These are phyloP conservation scores for Platysternon megacephalum DNA, from an alignment of 2,113 vertebrate genomes.

Conservation along the genomic window DNA sequence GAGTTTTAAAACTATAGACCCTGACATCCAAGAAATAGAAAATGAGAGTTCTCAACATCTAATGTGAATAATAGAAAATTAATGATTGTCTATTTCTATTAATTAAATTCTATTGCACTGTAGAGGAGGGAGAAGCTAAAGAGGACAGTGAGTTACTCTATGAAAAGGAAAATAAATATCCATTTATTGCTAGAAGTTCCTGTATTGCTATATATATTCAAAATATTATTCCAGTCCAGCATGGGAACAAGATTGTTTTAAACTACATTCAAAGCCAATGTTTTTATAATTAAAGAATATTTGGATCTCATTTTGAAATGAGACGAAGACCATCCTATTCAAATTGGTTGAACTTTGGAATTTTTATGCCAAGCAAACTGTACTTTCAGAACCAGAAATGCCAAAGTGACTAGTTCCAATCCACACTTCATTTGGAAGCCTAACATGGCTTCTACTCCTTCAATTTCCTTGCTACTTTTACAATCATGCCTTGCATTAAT, in stretches of 20 bases:
- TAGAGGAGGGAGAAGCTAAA: background rate
- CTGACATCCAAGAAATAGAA: constrained; percentile 1
- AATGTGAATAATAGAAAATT: constrained; percentile 19
- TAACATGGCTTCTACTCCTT: constrained; percentile 63
- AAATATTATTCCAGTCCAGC: constrained; percentile 48
- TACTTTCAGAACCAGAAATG: constrained; percentile 59
- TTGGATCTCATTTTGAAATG: constrained; percentile 71
- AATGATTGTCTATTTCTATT: constrained; percentile 27
- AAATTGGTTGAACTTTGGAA: constrained; percentile 30
- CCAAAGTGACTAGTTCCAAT: constrained; percentile 57
- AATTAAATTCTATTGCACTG: background rate
- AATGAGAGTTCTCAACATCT: constrained; percentile 10
- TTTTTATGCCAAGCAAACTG: constrained; percentile 47
- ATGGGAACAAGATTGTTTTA: constrained; percentile 49
- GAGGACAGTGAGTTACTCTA: constrained; percentile 14
- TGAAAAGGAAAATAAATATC: constrained; percentile 18
- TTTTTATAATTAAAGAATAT: constrained; percentile 73
- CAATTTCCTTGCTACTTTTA: constrained; percentile 73
- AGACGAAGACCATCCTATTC: constrained; percentile 60
- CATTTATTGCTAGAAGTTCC: constrained; percentile 8
- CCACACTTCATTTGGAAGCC: constrained; percentile 51
- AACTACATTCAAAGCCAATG: constrained; percentile 60
- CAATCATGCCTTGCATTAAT: constrained; percentile 82
- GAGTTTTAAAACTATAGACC: background rate
- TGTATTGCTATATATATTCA: constrained; percentile 28